phyloP scores from a whole-genome alignment of 92 coral and sea anemone genomes.

The Muricea muricata region DNA sequence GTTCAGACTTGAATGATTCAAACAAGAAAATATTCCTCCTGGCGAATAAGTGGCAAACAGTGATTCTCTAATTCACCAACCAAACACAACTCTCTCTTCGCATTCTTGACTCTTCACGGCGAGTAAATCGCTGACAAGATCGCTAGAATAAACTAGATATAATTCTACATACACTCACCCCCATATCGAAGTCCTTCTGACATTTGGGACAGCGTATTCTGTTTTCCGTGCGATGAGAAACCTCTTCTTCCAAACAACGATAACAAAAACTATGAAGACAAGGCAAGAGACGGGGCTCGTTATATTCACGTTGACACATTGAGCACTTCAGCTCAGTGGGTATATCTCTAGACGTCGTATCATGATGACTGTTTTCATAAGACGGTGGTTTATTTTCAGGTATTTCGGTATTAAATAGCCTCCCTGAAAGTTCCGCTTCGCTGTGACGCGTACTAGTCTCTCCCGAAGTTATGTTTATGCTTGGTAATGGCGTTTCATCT shows the following conservation, averaged over 20 bases:
- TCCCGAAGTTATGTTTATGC: neutral
- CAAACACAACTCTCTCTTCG: no score
- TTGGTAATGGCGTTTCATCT: neutral
- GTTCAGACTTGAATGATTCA: no score
- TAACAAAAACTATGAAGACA: constrained; percentile 97
- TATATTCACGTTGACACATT: constrained; percentile 58
- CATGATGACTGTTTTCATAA: neutral
- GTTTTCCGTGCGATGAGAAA: constrained; percentile 76
- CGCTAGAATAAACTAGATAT: no score
- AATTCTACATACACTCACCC: constrained; percentile 11
- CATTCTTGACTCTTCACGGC: no score
- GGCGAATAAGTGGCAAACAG: no score
- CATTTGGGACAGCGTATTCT: constrained; percentile 44
- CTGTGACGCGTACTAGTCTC: neutral
- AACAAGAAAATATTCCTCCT: no score
- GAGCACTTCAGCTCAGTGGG: constrained; percentile 29
- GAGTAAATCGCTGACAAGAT: no score
- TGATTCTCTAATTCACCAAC: no score
- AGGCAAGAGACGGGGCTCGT: constrained; percentile 89
- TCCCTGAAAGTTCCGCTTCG: neutral
- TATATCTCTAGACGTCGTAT: neutral
- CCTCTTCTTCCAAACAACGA: constrained; percentile 92
- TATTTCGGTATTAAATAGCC: neutral
- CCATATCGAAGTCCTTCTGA: constrained; percentile 38
- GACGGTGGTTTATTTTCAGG: neutral